Evolutionary conservation across 30 jellyfish, hydroid and myxozoan species (phyloP).

Genomic region (Calvadosia cruxmelitensis): DNA sequence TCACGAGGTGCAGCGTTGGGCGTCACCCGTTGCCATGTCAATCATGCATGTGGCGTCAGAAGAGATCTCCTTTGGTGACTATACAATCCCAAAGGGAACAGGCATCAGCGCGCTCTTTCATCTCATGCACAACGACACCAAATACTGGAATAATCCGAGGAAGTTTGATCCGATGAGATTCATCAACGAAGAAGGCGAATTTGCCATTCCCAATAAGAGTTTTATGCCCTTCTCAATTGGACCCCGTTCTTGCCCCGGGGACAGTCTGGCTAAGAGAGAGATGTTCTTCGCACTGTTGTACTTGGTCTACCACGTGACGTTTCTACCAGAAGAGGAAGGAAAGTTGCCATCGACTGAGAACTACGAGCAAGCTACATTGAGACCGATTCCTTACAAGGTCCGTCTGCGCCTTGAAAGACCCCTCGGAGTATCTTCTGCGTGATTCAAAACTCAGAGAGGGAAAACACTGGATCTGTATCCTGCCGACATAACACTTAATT

Average conservation of each 20-base stretch:
- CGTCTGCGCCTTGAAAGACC: too few relatives aligned
- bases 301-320: neutral
- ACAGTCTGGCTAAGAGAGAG: slow-evolving; percentile 45
- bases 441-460: too few relatives aligned
- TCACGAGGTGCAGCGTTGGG: slow-evolving; percentile 42
- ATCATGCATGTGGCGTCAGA: slow-evolving; percentile 47
- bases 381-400: slow-evolving; percentile 47
- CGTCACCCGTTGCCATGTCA: slow-evolving; percentile 27
- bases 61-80: slow-evolving; percentile 30
- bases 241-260: slow-evolving; percentile 50
- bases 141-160: slow-evolving; percentile 41
- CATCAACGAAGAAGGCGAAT: slow-evolving; percentile 42
- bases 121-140: slow-evolving; percentile 25
- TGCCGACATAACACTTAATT: too few relatives aligned
- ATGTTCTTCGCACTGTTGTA: slow-evolving; percentile 26
- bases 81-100: slow-evolving; percentile 40
- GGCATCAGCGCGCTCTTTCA: slow-evolving; percentile 11
- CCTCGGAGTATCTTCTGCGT: too few relatives aligned
- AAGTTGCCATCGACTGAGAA: neutral
- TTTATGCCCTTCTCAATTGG: slow-evolving; percentile 59
- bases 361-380: slow-evolving; percentile 34
- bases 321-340: neutral
- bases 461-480: too few relatives aligned
- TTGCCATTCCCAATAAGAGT: slow-evolving; percentile 29
- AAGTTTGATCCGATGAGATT: slow-evolving; percentile 45